Conservation (phyloP, 2,888 invertebrate species). For the Habrosyne pyritoides region DNA sequence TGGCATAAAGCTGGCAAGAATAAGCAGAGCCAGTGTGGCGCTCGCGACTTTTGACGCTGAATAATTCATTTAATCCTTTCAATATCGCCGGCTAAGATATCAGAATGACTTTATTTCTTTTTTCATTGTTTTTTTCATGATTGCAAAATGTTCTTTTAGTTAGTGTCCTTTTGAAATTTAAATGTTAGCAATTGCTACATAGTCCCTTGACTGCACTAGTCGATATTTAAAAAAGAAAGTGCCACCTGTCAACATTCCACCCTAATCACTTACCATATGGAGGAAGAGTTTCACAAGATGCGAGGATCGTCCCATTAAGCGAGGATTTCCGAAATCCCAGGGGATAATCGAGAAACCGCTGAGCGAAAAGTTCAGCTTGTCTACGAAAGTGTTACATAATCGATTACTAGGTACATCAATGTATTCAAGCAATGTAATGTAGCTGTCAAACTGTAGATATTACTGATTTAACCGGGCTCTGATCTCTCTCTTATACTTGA, state of each 20-base stretch:
- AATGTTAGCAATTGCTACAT: background rate
- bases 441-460: background rate
- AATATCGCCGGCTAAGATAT: conserved; percentile 61
- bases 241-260: background rate
- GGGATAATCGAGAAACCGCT: background rate
- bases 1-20: conserved; percentile 57
- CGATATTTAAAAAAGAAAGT: background rate
- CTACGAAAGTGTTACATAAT: background rate
- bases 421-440: background rate
- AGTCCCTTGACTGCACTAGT: no score
- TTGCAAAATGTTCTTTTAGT: conserved; percentile 25
- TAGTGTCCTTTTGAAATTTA: background rate
- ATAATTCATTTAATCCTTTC: conserved; percentile 77
- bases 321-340: background rate
- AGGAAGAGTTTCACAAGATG: background rate
- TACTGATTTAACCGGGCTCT: no score
- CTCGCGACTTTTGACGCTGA: conserved; percentile 65
- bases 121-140: conserved; percentile 51
- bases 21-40: conserved; percentile 54
- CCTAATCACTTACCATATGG: conserved; percentile 1
- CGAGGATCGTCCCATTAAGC: background rate
- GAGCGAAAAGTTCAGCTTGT: background rate
- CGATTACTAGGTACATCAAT: background rate
- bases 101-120: conserved; percentile 33
- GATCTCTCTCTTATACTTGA: no score